phyloP scores from a whole-genome alignment of 2,113 vertebrate genomes.

The Pachypanchax playfairii region DNA sequence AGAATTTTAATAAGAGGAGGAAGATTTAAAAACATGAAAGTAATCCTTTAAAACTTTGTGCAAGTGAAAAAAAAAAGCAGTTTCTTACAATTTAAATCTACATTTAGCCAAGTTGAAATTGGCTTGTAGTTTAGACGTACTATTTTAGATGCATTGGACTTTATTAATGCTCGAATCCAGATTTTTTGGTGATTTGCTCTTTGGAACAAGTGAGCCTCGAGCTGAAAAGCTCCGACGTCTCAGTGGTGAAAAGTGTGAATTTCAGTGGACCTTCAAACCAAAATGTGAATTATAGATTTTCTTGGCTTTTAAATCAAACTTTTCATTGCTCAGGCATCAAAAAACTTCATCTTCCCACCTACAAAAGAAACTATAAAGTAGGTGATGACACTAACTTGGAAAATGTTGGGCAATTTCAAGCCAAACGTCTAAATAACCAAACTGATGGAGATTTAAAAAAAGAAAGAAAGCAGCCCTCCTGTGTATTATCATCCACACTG shows the following conservation, averaged over 20 bases:
- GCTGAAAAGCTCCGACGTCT: slow-evolving; percentile 23
- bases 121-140: no score
- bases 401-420: slow-evolving; percentile 7
- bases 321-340: slow-evolving; percentile 17
- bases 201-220: slow-evolving; percentile 4
- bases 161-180: neutral
- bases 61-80: no score
- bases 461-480: slow-evolving; percentile 24
- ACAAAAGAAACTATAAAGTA: slow-evolving; percentile 16
- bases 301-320: slow-evolving; percentile 30
- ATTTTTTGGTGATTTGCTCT: slow-evolving; percentile 10
- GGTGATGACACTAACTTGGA: slow-evolving; percentile 36
- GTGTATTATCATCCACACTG: slow-evolving; percentile 45
- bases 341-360: slow-evolving; percentile 22
- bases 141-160: no score
- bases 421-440: slow-evolving; percentile 44
- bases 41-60: no score
- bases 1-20: no score
- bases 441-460: slow-evolving; percentile 12
- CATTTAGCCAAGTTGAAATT: no score
- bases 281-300: slow-evolving; percentile 22
- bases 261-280: slow-evolving; percentile 10
- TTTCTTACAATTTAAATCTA: no score
- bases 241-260: slow-evolving; percentile 38
- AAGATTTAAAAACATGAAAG: no score